Evolutionary conservation across 2,797 vertebrate genomes (phyloP), one percentile per base, ranked within the genome.

Genomic region (Ficedula albicollis): DNA sequence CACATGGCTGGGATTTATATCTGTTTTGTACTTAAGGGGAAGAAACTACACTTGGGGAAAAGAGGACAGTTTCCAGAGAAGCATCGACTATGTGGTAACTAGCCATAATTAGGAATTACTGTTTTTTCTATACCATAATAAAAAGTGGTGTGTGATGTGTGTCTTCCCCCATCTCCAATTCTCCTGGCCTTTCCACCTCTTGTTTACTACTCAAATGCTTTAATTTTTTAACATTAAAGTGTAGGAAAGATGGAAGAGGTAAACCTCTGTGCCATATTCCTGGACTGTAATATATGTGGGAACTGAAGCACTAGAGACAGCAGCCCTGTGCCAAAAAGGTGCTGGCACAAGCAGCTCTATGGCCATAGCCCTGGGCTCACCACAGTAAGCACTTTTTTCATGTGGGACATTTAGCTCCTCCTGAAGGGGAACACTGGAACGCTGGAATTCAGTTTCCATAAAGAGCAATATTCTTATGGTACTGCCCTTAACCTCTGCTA

Each of bases 361-460:
- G 11, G 54, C 30, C 27, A 27, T 16, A 15, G 54, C 26, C 38
- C 56, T 59, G 34, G 29, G 26, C 32, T 83, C 2, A 15, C 30
- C 4, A 10, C 18, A 34, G 13, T 19, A 63, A 39, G 23, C 1
- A 1, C 6, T 36, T 91, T 44, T 69, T 55, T 55, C 52, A 16
- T 41, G 3, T 0, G 1, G n/a, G 36, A 36, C 20, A 8, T 43
- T 66, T 1, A 2, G 9, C 27, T 39, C 9, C 19, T 72, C 90
- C 66, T 52, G n/a, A 3, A 20, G 26, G 17, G 20, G 52, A 58
- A 32, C 20, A 11, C 3, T 51, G 48, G 10, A 29, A n/a, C 8
- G 0, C 10, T 56, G 30, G 52, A 68, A 36, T 18, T 85, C 21
- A 19, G 23, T 43, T 55, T 77, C 34, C 29, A 27, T 12, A 17